phyloP scores from a whole-genome alignment of 2,113 vertebrate genomes.

The Mesoclemmys tuberculata region DNA sequence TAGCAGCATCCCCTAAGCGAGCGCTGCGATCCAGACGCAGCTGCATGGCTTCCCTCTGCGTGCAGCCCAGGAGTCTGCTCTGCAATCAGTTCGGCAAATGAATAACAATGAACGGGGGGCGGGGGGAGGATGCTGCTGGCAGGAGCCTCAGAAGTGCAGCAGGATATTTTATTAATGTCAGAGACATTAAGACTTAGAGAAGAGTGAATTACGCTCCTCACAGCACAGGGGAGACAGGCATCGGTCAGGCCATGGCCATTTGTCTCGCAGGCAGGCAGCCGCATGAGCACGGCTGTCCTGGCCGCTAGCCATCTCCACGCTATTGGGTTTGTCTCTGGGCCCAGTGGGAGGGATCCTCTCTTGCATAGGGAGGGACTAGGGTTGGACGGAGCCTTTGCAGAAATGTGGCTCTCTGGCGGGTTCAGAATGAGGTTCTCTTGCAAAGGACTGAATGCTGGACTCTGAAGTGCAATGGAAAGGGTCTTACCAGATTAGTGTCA shows the following conservation, averaged over 20 bases:
- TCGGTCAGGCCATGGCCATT: not conserved
- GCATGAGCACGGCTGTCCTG: not conserved
- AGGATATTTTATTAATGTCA: not conserved
- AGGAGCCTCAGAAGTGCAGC: not conserved
- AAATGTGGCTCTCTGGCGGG: not conserved
- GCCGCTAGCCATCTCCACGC: not conserved
- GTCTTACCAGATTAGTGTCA: not conserved
- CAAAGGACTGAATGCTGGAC: not conserved
- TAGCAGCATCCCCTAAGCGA: not conserved
- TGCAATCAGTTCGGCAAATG: not conserved
- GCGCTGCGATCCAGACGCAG: not conserved
- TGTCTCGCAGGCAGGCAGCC: not conserved
- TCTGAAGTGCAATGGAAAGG: not conserved
- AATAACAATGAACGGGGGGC: conserved; percentile 5
- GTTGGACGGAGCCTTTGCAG: not conserved
- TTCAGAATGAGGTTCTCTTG: not conserved
- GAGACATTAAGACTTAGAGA: not conserved
- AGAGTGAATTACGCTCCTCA: not conserved
- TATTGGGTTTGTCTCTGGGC: not conserved
- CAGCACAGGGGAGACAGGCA: not conserved
- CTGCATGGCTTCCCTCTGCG: not conserved
- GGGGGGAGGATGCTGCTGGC: too few species aligned
- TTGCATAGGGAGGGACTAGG: not conserved
- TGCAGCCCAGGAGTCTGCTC: not conserved
- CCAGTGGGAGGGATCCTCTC: not conserved